These are phyloP conservation scores for Ips typographus DNA, from an alignment of 1,140 invertebrate species.

Conservation along the genomic window DNA sequence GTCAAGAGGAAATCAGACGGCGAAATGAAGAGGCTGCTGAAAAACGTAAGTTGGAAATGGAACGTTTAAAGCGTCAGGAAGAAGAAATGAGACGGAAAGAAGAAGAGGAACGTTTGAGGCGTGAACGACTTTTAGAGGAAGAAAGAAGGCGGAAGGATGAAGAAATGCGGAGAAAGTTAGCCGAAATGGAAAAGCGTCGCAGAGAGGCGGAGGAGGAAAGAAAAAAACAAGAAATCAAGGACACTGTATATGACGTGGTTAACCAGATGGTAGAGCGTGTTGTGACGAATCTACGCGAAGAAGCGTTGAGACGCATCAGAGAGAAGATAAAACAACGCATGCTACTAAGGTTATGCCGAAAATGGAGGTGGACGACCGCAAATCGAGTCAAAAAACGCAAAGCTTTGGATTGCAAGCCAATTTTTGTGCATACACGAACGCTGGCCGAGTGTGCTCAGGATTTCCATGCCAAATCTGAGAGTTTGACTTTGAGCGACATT, in stretches of 20 bases:
- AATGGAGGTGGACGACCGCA: constrained; percentile 53
- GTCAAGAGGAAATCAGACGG: constrained; percentile 41
- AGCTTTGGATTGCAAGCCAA: constrained; percentile 61
- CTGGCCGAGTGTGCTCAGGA: constrained; percentile 56
- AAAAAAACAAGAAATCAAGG: constrained; percentile 39
- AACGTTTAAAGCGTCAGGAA: constrained; percentile 50
- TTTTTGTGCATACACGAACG: constrained; percentile 60
- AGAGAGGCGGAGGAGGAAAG: constrained; percentile 32
- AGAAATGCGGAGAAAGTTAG: constrained; percentile 25
- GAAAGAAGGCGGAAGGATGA: constrained; percentile 14
- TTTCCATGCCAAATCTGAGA: constrained; percentile 56
- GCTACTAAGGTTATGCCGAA: constrained; percentile 54
- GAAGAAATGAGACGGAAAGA: constrained; percentile 46
- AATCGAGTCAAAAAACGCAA: constrained; percentile 51
- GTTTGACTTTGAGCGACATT: constrained; percentile 58
- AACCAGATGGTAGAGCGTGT: constrained; percentile 49
- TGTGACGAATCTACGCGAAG: constrained; percentile 46
- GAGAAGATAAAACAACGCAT: constrained; percentile 49
- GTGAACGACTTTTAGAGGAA: constrained; percentile 30
- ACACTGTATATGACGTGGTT: constrained; percentile 34
- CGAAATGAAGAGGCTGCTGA: constrained; percentile 39
- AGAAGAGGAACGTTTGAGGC: constrained; percentile 31
- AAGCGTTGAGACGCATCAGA: constrained; percentile 49
- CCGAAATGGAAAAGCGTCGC: constrained; percentile 27
- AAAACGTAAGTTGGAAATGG: constrained; percentile 50